Evolutionary conservation across 2,888 invertebrate species (phyloP).

Genomic region (Diabrotica balteata): DNA sequence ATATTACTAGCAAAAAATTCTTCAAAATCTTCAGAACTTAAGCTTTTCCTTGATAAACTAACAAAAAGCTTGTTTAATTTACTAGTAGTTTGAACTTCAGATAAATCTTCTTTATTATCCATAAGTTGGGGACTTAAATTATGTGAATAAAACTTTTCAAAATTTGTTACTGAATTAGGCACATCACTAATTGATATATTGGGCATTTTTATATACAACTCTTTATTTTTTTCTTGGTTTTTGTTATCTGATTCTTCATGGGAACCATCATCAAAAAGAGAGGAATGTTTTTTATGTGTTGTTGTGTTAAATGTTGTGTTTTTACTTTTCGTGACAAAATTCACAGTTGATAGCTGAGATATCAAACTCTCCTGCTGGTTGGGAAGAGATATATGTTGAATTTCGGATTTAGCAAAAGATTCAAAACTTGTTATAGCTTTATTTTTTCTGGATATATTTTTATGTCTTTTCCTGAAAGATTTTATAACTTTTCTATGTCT

Average conservation of each 20-base stretch:
- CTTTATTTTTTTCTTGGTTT: background rate
- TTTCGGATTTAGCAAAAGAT: no score
- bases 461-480: no score
- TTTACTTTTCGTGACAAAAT: no score
- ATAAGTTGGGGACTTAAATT: conserved; percentile 2
- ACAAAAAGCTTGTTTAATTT: conserved; percentile 1
- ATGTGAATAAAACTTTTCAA: conserved; percentile 17
- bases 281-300: no score
- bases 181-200: background rate
- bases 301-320: no score
- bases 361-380: background rate
- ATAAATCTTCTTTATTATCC: background rate
- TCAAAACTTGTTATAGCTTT: no score
- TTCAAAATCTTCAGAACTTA: conserved; percentile 8
- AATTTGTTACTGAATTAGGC: conserved; percentile 1
- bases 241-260: no score
- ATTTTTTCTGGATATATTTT: no score
- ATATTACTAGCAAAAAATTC: conserved; percentile 1
- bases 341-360: no score
- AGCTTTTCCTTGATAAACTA: background rate
- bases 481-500: no score
- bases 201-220: background rate
- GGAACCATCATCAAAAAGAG: no score
- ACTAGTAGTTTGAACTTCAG: background rate
- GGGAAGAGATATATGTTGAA: no score